Evolutionary conservation across 2,113 vertebrate species (phyloP), one percentile per base, ranked within the genome.

Genomic region (Ictidomys tridecemlineatus): DNA sequence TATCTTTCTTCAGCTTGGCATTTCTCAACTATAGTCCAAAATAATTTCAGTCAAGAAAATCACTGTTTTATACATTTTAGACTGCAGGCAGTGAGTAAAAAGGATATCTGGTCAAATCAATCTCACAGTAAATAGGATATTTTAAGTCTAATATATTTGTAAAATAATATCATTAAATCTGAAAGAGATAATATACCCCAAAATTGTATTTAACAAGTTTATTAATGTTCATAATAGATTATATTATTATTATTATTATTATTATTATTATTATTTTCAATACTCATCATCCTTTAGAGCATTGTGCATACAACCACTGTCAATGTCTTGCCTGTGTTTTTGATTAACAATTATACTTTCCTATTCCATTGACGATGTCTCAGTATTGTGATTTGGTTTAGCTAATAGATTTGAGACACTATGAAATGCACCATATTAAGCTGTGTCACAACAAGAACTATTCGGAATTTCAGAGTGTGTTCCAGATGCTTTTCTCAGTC

Each of bases 281-380:
- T 67, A 16, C 30, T 13, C 45, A 1, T 37, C 16, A 24, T 4
- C 73, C 28, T 72, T 34, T 69, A 34, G 6, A 37, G 14, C 1
- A 0, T 45, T 53, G 18, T 37, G 24, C 17, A 61, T 1, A 65
- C 1, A 5, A 32, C 0, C 13, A 24, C 16, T 11, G 5, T 7
- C 24, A 77, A 65, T 37, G 26, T 7, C 14, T 72, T 85, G 1
- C 34, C 26, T 51, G 26, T 79, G 14, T 1, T 63, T 78, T 74
- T 17, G 9, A 4, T 87, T 3, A 84, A 56, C 69, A 20, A 63
- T 76, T 78, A 45, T 6, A 37, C 13, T 83, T 17, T 4, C 2
- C 9, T 69, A 0, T 72, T 5, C 4, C 14, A 4, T 3, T 20
- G 26, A 56, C 34, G 45, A 58, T 80, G 12, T 73, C 24, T 91